Evolutionary conservation across 2,888 invertebrate species (phyloP), one percentile per base, ranked within the genome.

Genomic region (Heteromurus nitidus): DNA sequence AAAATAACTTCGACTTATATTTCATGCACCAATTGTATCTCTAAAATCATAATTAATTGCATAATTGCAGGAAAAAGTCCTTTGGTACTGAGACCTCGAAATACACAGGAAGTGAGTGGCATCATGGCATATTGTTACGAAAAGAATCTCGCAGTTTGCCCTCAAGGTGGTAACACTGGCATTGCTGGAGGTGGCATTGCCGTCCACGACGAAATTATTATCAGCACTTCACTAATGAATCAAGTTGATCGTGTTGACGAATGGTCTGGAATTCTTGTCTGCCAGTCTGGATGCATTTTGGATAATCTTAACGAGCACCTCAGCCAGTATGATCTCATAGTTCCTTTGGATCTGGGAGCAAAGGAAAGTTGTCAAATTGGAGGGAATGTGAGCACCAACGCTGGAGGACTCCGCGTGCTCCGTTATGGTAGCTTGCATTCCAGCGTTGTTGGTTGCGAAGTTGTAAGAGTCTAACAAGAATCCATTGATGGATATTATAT

Each of bases 151-250:
- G 98, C 99, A 0, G 94, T 99, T 22, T 97, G 96, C 88, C 98
- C 99, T 0, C 96, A 98, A 90, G 96, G 96, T 65, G 98, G 98
- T 24, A 98, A 97, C 89, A 98, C 98, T 0, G 97, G 99, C 0
- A 90, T 99, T 13, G 98, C 98, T 0, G 98, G 98, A 31, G 99
- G 99, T 0, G 95, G 96, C 42, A 96, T 97, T 5, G 99, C 99
- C 0, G 96, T 99, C 9, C 97, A 96, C 90, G 99, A 99, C 90
- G 99, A 99, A 91, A 93, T 99, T 75, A 93, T 99, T 0, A 88
- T 99, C 2, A 96, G 95, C 36, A 93, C 95, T 84, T 91, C 92
- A 64, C 92, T 95, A 11, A 94, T 99, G 93, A 96, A 98, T 89
- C 91, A 94, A 88, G 93, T 99, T 73, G 92, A 95, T 62, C 92